phyloP scores from a whole-genome alignment of 2,888 invertebrate genomes.

The Gryllus longicercus region DNA sequence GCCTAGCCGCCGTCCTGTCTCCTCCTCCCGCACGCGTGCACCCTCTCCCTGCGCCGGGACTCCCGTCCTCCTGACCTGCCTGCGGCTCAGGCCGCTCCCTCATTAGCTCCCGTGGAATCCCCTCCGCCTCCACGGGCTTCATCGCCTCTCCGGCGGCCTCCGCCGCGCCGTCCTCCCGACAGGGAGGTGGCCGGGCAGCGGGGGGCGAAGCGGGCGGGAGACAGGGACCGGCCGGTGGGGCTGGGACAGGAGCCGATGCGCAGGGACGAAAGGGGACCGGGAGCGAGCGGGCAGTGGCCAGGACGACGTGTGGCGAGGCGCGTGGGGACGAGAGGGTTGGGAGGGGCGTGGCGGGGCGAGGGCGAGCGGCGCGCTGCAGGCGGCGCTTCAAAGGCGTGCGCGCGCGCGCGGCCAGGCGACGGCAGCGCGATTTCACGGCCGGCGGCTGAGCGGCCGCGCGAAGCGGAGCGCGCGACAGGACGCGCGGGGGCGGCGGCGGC shows the following conservation, averaged over 20 bases:
- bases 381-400: neutral
- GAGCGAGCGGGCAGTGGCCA: neutral
- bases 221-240: neutral
- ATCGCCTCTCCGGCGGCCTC: too few species aligned
- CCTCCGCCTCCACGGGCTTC: too few species aligned
- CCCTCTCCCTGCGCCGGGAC: too few species aligned
- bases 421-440: neutral
- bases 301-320: neutral
- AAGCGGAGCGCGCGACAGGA: neutral
- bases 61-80: too few species aligned
- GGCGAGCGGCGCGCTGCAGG: neutral
- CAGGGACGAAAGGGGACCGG: neutral
- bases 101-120: too few species aligned
- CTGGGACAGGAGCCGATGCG: neutral
- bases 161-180: too few species aligned
- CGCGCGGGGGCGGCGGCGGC: neutral
- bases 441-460: neutral
- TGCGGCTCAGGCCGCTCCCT: too few species aligned
- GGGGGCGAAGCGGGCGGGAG: too few species aligned
- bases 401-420: neutral
- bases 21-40: too few species aligned
- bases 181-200: too few species aligned
- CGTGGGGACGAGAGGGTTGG: neutral
- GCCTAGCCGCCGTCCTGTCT: too few species aligned
- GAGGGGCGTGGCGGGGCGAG: neutral